These are phyloP conservation scores for Ptiloglossa arizonensis DNA, from an alignment of 1,140 invertebrate genomes.

Conservation along the genomic window DNA sequence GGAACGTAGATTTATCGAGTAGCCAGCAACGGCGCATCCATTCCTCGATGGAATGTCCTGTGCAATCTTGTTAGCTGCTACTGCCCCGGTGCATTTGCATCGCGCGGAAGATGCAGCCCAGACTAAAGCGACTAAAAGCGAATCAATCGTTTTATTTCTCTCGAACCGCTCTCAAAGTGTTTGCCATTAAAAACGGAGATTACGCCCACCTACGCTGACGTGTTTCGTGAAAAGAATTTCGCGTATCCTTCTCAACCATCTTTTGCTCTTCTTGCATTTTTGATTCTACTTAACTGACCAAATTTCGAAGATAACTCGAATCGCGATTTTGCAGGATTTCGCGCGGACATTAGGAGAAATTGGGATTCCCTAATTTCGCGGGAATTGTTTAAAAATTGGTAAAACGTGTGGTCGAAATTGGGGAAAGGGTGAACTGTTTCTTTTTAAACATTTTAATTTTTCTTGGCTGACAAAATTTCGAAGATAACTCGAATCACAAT, in stretches of 20 bases:
- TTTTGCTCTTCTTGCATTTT: too few species aligned
- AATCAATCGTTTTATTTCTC: conserved; percentile 34
- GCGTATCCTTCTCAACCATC: not conserved
- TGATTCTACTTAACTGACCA: too few species aligned
- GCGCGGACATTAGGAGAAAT: not conserved
- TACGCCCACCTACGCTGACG: not conserved
- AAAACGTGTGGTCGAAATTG: too few species aligned
- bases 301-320: not conserved
- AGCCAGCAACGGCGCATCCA: conserved; percentile 21
- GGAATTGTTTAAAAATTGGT: too few species aligned
- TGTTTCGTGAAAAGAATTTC: not conserved
- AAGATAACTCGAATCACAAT: not conserved
- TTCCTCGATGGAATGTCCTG: conserved; percentile 52
- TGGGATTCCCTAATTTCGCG: too few species aligned
- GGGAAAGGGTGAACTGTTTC: too few species aligned
- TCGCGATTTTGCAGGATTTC: not conserved
- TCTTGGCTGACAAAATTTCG: not conserved
- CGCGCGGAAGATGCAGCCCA: not conserved
- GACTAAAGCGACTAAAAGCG: conserved; percentile 31
- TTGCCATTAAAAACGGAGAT: conserved; percentile 15
- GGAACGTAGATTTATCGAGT: conserved; percentile 49
- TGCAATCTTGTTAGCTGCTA: conserved; percentile 62
- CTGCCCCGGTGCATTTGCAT: conserved; percentile 33
- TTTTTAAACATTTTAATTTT: too few species aligned
- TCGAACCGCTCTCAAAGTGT: conserved; percentile 31